phyloP scores from a whole-genome alignment of 2,797 vertebrate species.

The Parauchenoglanis punctatus region DNA sequence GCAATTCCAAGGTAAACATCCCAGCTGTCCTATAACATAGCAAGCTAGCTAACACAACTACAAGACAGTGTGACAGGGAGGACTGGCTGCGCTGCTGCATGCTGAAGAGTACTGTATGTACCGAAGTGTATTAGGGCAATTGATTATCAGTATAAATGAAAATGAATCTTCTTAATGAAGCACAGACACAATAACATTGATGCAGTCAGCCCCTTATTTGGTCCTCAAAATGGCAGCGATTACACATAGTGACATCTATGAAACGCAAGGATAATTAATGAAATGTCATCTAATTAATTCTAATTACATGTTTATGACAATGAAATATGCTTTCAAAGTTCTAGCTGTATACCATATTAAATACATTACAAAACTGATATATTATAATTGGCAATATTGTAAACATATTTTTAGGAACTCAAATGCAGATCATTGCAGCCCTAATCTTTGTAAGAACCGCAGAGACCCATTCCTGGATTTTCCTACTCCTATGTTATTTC shows the following conservation, averaged over 20 bases:
- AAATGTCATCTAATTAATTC: slow-evolving; percentile 27
- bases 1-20: neutral
- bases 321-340: neutral
- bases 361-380: neutral
- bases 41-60: neutral
- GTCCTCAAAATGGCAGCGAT: neutral
- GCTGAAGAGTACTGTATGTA: neutral
- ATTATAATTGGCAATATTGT: neutral
- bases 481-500: slow-evolving; percentile 59
- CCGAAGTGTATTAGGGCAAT: neutral
- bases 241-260: slow-evolving; percentile 6
- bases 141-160: slow-evolving; percentile 21
- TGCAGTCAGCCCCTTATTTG: neutral
- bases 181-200: neutral
- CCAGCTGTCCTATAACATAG: neutral
- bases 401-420: neutral
- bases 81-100: neutral
- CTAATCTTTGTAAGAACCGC: neutral
- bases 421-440: neutral
- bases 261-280: slow-evolving; percentile 18
- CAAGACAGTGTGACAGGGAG: neutral
- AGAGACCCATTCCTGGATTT: slow-evolving; percentile 31
- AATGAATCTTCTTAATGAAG: slow-evolving; percentile 23
- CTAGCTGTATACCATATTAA: neutral
- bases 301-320: slow-evolving; percentile 7